These are phyloP conservation scores for Aphidoletes aphidimyza DNA, from an alignment of 2,888 invertebrate genomes.

Conservation along the genomic window DNA sequence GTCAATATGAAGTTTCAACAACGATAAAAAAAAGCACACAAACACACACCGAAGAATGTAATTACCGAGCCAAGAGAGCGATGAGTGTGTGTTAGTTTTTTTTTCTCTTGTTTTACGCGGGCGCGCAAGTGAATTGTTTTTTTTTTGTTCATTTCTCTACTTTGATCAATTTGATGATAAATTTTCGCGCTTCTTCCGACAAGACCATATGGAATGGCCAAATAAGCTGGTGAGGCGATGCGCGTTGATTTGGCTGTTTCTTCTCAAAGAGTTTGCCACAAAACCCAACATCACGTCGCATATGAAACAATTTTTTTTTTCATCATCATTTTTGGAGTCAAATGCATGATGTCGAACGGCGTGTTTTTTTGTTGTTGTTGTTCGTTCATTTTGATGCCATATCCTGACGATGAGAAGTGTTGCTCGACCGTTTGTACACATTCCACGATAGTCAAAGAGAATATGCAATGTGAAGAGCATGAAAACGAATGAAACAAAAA, in stretches of 20 bases:
- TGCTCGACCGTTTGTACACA: not conserved
- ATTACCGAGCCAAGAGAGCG: not conserved
- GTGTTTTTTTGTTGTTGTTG: not conserved
- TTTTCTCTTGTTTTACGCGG: not conserved
- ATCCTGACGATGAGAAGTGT: not conserved
- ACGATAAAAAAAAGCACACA: too few relatives aligned
- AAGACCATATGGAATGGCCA: too few relatives aligned
- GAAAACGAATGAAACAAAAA: not conserved
- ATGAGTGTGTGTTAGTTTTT: too few relatives aligned
- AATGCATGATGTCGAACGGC: not conserved
- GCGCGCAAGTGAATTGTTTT: not conserved
- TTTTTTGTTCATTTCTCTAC: too few relatives aligned
- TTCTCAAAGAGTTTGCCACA: not conserved
- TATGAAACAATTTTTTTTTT: not conserved
- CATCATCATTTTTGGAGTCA: not conserved
- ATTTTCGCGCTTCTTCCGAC: not conserved
- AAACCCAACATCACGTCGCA: not conserved
- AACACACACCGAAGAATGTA: not conserved
- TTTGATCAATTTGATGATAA: slow-evolving; percentile 27
- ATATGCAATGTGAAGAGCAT: too few relatives aligned
- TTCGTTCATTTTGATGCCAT: not conserved
- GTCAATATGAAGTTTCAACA: too few relatives aligned
- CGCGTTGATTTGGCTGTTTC: too few relatives aligned
- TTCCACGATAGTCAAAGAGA: not conserved
- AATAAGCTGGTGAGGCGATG: too few relatives aligned